Percentiles rank a stretch among this genome's conserved stretches.
These are phyloP conservation scores for Lutjanus erythropterus DNA, from an alignment of 2,113 vertebrate genomes.

Conservation along the genomic window DNA sequence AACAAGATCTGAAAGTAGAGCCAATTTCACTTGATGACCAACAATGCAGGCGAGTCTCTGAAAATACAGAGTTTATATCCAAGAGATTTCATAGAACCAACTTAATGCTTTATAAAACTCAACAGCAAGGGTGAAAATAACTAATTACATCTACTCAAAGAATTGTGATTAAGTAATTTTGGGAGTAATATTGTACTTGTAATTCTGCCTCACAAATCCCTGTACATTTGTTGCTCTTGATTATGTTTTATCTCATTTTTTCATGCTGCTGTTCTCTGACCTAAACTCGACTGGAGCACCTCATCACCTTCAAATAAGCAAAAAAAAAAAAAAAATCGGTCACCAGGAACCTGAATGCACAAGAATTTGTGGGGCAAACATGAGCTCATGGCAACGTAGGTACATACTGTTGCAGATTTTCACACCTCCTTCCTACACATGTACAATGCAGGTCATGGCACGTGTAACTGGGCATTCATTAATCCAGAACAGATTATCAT, in stretches of 20 bases:
- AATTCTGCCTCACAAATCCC: not conserved
- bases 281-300: not conserved
- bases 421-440: not conserved
- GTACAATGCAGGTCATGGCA: constrained; percentile 3
- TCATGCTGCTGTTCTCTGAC: not conserved
- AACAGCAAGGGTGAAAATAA: too few relatives aligned
- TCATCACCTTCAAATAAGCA: not conserved
- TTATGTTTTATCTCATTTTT: not conserved
- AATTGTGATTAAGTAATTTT: too few relatives aligned
- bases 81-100: too few relatives aligned
- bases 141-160: too few relatives aligned
- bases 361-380: not conserved
- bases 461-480: not conserved
- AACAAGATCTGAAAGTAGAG: too few relatives aligned
- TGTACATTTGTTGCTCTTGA: not conserved
- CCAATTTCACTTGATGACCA: too few relatives aligned
- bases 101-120: too few relatives aligned
- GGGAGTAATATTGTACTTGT: too few relatives aligned
- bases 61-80: too few relatives aligned
- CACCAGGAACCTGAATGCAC: not conserved
- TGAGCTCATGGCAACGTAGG: not conserved
- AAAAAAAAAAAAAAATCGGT: not conserved
- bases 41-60: too few relatives aligned
- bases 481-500: constrained; percentile 26
- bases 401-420: not conserved